Base-by-base conservation (phyloP, 2,888 invertebrate genomes). In the Anarsia innoxiella region DNA sequence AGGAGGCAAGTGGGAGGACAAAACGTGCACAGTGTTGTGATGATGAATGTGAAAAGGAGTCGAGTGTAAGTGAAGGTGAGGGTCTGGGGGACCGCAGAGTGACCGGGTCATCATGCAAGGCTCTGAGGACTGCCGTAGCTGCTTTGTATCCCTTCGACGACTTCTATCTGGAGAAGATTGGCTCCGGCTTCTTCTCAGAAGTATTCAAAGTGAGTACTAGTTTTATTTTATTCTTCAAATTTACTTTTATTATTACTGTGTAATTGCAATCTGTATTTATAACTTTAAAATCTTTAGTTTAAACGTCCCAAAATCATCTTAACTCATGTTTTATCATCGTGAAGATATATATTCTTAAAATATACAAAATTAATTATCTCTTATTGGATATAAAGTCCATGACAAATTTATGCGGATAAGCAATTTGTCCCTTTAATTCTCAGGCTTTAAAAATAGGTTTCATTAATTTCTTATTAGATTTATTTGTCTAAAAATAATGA, bases 101-200 rank as follows among this genome's bases (percentile, higher is more conserved):
- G 56, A 82, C 80, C 2, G 83, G 83, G 14, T 82, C 80, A 23
- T 96, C 96, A 2, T 97, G 95, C 74, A 92, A 93, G 56, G 97
- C 97, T 27, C 86, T 97, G 36, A 90, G 93, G 65, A 94, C 95
- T 56, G 97, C 97, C 31, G 96, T 97, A 38, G 93, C 96, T 32
- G 93, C 94, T 28, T 87, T 98, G 36, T 94, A 96, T 69, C 91
- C 96, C 29, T 90, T 96, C 52, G 97, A 97, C 80, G 97, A 98
- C 87, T 97, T 98, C 79, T 88, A 91, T 51, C 89, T 93, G 70
- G 96, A 96, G 79, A 94, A 94, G 82, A 94, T 98, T 61, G 98
- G 97, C 31, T 88, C 92, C 34, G 98, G 98, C 47, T 98, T 98
- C 86, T 98, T 97, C 87, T 97, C 97, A 2, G 96, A 97, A 86